Evolutionary conservation across 2,113 vertebrate genomes (phyloP), one percentile per base, ranked within the genome.

Genomic region (Cranoglanis bouderius): DNA sequence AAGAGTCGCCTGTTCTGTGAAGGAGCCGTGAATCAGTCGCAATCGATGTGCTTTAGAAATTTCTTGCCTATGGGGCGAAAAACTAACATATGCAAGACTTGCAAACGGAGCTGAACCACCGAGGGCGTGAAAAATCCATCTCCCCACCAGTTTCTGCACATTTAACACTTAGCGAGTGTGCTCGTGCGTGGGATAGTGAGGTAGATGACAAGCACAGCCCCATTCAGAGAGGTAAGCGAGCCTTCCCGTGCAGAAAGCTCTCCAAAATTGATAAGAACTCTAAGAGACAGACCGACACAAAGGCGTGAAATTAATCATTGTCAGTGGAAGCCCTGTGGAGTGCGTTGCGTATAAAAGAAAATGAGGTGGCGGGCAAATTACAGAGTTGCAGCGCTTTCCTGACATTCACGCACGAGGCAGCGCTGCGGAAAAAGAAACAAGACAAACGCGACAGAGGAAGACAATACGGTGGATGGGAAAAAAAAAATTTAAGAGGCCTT

Each of bases 301-400:
- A 92, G 87, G 80, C 86, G 63, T 40, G 65, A 91, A 91, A 91
- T 91, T 88, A 90, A 92, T 92, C 91, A 91, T 88, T 88, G 87
- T 89, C 88, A 88, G 46, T 29, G 63, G 65, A 85, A 89, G 88
- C 40, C 61, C 70, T 35, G 80, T 84, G 55, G 38, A 85, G 35
- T 75, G 81, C 84, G 46, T 88, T 88, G 78, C 70, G 89, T 87
- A 88, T 78, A 91, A 77, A 91, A 78, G 63, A 90, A 82, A 89
- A 91, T 91, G 72, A 87, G 86, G 84, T 90, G 55, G 51, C 55
- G 67, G 89, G 82, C 63, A 85, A 89, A 85, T 90, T 88, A 87
- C 82, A 87, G 78, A 87, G 29, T 59, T 82, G 88, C 70, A 2
- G 61, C 26, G 26, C 85, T 55, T 88, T 87, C 51, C 82, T 88